These are phyloP conservation scores for Amyelois transitella DNA, from an alignment of 1,140 invertebrate genomes.

Conservation along the genomic window DNA sequence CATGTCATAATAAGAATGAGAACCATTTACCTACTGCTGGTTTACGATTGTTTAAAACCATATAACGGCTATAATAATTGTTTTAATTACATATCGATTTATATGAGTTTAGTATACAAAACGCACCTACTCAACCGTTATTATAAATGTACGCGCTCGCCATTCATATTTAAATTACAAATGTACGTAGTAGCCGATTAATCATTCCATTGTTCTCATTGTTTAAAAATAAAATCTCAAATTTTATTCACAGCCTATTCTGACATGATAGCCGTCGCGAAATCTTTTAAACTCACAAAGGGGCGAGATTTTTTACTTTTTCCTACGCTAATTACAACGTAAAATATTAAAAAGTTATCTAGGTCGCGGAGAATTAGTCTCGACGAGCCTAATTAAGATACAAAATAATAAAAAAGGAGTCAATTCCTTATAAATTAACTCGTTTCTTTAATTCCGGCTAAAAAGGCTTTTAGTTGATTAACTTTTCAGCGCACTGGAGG, in stretches of 20 bases:
- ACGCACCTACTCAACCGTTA: neutral
- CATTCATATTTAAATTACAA: neutral
- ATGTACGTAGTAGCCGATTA: neutral
- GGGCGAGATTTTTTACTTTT: neutral
- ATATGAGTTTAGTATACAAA: neutral
- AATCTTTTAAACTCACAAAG: neutral
- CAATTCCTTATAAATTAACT: constrained; percentile 55
- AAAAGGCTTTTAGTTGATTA: constrained; percentile 66
- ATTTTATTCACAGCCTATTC: neutral
- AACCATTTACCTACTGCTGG: too few species aligned
- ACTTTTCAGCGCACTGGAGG: constrained; percentile 58
- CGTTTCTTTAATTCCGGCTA: constrained; percentile 46
- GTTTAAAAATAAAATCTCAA: neutral
- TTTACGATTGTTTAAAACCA: too few species aligned
- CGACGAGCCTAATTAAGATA: constrained; percentile 31
- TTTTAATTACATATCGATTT: too few species aligned
- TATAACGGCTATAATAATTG: too few species aligned
- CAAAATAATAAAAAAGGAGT: constrained; percentile 39
- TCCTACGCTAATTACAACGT: neutral
- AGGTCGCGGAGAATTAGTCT: constrained; percentile 1
- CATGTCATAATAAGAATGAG: too few species aligned
- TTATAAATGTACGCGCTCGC: neutral
- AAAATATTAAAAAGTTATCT: constrained; percentile 3
- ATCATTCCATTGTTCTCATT: neutral
- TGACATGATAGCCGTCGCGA: neutral